Conservation (phyloP, 35 echinoderm and acorn worm species). For the Apostichopus californicus region DNA sequence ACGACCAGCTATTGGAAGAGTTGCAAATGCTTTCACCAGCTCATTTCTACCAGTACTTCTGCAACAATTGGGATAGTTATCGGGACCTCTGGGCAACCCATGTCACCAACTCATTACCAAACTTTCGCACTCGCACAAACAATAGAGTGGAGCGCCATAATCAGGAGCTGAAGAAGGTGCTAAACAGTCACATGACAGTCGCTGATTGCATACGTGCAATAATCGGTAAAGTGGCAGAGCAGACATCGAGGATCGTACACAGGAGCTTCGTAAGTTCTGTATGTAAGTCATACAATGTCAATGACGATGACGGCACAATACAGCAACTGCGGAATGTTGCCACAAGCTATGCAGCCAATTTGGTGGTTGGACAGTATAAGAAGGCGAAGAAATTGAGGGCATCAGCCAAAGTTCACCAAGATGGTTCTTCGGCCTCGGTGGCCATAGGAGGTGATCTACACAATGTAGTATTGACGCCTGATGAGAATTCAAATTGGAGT, state of each 20-base stretch:
- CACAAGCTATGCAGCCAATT: slow-evolving; percentile 7
- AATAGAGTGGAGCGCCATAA: slow-evolving; percentile 30
- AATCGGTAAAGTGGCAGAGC: neutral
- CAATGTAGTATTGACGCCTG: no score
- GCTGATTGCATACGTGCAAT: neutral
- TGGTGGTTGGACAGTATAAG: neutral
- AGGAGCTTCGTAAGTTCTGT: neutral
- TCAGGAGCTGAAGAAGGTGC: slow-evolving; percentile 29
- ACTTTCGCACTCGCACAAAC: neutral
- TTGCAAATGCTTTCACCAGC: neutral
- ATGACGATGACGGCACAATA: neutral
- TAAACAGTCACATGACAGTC: neutral
- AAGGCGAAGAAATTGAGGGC: neutral
- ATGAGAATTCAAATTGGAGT: no score
- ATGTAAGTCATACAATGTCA: neutral
- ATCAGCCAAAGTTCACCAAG: neutral
- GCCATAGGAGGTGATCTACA: no score
- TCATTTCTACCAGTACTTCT: slow-evolving; percentile 2
- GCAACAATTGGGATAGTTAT: slow-evolving; percentile 32
- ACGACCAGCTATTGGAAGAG: neutral
- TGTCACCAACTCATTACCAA: neutral
- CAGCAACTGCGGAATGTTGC: slow-evolving; percentile 8
- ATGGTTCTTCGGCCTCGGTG: no score
- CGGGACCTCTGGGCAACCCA: slow-evolving; percentile 14
- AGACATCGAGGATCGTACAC: neutral